Conservation (phyloP, 2,113 vertebrate genomes). For the Cathartes aura region DNA sequence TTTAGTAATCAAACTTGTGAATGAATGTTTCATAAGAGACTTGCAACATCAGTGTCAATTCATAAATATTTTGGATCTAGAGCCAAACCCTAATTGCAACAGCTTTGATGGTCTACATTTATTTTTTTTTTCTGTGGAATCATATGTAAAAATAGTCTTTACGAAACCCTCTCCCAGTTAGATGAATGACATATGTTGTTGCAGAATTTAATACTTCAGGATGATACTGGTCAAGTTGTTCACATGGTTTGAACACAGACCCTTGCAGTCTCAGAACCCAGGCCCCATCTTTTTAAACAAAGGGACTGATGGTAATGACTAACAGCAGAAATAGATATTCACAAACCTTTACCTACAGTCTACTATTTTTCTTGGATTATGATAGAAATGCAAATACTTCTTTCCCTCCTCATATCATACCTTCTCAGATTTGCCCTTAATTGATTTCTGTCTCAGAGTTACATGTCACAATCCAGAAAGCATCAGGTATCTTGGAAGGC, state of each 20-base stretch:
- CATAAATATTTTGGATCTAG: conserved; percentile 59
- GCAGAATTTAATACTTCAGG: neutral
- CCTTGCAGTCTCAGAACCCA: neutral
- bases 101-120: conserved; percentile 30
- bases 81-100: conserved; percentile 33
- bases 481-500: neutral
- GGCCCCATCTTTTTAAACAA: neutral
- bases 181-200: conserved; percentile 12
- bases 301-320: neutral
- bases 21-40: conserved; percentile 38
- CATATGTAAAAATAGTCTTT: conserved; percentile 6
- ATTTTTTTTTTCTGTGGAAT: neutral
- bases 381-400: neutral
- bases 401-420: neutral
- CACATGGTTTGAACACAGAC: neutral
- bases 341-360: neutral
- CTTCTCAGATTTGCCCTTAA: neutral
- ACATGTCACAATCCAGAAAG: neutral
- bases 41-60: conserved; percentile 32
- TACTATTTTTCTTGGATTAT: neutral
- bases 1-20: conserved; percentile 48
- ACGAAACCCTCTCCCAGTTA: neutral
- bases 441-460: neutral
- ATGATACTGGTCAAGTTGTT: neutral
- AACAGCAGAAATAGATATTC: neutral